Base-by-base conservation (phyloP, 2,888 invertebrate species). In the Lydus trimaculatus region DNA sequence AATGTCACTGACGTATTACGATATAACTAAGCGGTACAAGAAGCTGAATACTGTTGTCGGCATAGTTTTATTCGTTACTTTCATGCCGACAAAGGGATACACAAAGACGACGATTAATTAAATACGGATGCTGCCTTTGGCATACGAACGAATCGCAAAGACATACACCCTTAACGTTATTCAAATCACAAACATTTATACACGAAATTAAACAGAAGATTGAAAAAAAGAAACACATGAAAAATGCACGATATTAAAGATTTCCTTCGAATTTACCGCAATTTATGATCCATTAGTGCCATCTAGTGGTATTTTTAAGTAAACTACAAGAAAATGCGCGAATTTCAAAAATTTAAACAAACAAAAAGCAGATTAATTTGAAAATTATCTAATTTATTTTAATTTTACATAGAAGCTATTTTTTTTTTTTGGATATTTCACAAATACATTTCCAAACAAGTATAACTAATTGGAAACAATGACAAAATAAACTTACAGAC, bases 1-100 rank as follows among this genome's bases (percentile, higher is more conserved):
- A 83, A 83, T 84, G 84, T 84, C 84, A 83, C 83, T 83, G 83
- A 82, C 81, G 81, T 83, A 83, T 83, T 84, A 82, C 82, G 80
- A 80, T 83, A 82, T 82, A 80, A 78, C 76, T 75, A 76, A 78
- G 76, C 76, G 80, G 79, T 78, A 79, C 76, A 79, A 74, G 71
- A 56, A 74, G 77, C 78, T 80, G 83, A 83, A 84, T 84, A 84
- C 82, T 82, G 81, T 56, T 78, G 80, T 77, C 84, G 84, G 83
- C 84, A 84, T 83, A 84, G 84, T 84, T 84, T 84, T 83, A 84
- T 84, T 83, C 77, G 80, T 79, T 79, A 79, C 78, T 74, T 78
- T 75, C 56, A 70, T 74, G 82, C 84, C 84, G 84, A 84, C 84
- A 84, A 84, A 84, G 84, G 77, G 75, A 75, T 74, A 72, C 75